Evolutionary conservation across 2,888 invertebrate species (phyloP).

Genomic region (Pecten maximus): DNA sequence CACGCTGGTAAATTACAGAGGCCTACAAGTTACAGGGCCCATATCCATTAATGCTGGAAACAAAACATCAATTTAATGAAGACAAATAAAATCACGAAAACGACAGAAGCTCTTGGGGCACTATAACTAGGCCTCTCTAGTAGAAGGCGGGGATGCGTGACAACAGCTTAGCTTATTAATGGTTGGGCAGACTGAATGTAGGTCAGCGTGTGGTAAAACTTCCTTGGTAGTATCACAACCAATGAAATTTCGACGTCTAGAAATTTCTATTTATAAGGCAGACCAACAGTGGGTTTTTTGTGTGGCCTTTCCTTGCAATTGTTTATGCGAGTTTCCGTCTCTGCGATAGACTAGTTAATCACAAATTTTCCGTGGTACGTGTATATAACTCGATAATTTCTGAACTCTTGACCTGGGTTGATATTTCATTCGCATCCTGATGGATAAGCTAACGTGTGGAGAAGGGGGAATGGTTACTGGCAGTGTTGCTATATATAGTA

Average conservation of each 20-base stretch:
- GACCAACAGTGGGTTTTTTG: not conserved
- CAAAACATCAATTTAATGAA: not conserved
- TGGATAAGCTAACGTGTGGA: not conserved
- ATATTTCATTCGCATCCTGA: not conserved
- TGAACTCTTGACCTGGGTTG: not conserved
- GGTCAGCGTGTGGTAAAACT: conserved; percentile 31
- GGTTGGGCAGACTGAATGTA: not conserved
- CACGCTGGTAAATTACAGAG: too few relatives aligned
- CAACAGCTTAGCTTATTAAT: not conserved
- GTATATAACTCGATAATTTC: not conserved
- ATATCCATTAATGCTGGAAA: too few relatives aligned
- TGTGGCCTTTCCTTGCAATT: not conserved
- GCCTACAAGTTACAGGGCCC: too few relatives aligned
- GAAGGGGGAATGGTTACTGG: too few relatives aligned
- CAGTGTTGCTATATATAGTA: too few relatives aligned
- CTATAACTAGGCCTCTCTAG: not conserved
- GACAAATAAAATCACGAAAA: not conserved
- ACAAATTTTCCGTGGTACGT: not conserved
- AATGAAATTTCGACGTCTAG: not conserved
- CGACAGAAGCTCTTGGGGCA: not conserved
- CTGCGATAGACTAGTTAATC: not conserved
- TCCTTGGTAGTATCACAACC: not conserved
- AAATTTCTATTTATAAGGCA: conserved; percentile 11
- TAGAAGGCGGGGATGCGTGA: not conserved
- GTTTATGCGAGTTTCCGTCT: not conserved